A percentile compares a stretch with the other conserved stretches of the same genome.
phyloP scores from a whole-genome alignment of 1,140 invertebrate species.

The Dendroctonus ponderosae region DNA sequence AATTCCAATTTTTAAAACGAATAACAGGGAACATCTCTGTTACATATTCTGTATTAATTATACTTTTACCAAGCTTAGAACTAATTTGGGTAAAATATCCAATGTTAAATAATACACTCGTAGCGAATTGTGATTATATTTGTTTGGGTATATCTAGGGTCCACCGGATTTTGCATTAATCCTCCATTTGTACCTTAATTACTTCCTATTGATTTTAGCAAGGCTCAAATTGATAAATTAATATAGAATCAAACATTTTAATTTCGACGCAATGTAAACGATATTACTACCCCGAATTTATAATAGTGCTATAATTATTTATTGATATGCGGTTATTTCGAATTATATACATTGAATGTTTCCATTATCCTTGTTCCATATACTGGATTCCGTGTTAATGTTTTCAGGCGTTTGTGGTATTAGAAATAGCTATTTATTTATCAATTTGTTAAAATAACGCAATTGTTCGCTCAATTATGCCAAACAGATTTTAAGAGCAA shows the following conservation, averaged over 20 bases:
- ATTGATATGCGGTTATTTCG: slow-evolving; percentile 2
- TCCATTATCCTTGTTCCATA: neutral
- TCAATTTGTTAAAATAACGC: too few species aligned
- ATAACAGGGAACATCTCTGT: too few species aligned
- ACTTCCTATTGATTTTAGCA: neutral
- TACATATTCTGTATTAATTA: too few species aligned
- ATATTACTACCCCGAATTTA: neutral
- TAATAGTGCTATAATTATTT: slow-evolving; percentile 2
- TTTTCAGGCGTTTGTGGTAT: too few species aligned
- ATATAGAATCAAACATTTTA: slow-evolving; percentile 2
- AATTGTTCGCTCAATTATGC: too few species aligned
- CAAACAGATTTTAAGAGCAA: too few species aligned
- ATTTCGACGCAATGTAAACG: slow-evolving; percentile 2
- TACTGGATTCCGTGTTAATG: too few species aligned
- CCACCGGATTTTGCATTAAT: neutral
- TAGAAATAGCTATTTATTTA: too few species aligned
- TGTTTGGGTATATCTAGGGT: slow-evolving; percentile 1
- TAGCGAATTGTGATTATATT: slow-evolving; percentile 1
- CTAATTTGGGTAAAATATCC: too few species aligned
- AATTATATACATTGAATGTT: slow-evolving; percentile 2
- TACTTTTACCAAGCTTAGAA: too few species aligned
- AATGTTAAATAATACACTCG: neutral
- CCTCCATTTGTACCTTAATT: slow-evolving; percentile 2
- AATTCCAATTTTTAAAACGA: too few species aligned
- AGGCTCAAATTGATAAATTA: slow-evolving; percentile 5